A percentile compares a stretch with the other conserved stretches of the same genome.
These are phyloP conservation scores for Manacus vitellinus DNA, from an alignment of 2,113 vertebrate genomes.

Conservation along the genomic window DNA sequence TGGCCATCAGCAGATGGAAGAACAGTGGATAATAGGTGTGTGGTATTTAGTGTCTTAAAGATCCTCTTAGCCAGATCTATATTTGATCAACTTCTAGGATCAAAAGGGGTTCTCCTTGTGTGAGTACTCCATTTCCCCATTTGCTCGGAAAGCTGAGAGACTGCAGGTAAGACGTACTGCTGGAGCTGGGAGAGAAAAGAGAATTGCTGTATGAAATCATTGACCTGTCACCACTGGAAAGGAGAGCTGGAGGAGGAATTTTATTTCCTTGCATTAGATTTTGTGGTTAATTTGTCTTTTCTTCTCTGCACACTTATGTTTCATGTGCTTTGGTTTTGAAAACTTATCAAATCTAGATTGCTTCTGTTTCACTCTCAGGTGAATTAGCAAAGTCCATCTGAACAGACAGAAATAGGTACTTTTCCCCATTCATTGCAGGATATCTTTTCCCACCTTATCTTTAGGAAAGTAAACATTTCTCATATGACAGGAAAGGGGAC, in stretches of 20 bases:
- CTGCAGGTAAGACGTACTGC: neutral
- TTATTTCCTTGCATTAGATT: neutral
- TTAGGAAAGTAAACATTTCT: neutral
- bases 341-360: neutral
- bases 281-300: neutral
- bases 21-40: neutral
- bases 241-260: neutral
- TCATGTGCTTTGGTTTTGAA: neutral
- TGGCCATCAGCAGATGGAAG: neutral
- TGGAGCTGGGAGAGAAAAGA: neutral
- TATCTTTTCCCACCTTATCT: neutral
- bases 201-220: neutral
- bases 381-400: neutral
- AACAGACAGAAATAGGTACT: neutral
- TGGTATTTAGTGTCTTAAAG: neutral
- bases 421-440: neutral
- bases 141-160: neutral
- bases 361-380: neutral
- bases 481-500: neutral
- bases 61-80: neutral
- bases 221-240: neutral
- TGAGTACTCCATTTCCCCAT: neutral
- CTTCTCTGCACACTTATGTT: neutral
- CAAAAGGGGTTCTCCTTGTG: neutral
- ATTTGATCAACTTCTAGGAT: neutral